A percentile compares a stretch with the other conserved stretches of the same genome.
These are phyloP conservation scores for Forbesichthys papilliferus DNA, from an alignment of 2,113 vertebrate genomes.

Conservation along the genomic window DNA sequence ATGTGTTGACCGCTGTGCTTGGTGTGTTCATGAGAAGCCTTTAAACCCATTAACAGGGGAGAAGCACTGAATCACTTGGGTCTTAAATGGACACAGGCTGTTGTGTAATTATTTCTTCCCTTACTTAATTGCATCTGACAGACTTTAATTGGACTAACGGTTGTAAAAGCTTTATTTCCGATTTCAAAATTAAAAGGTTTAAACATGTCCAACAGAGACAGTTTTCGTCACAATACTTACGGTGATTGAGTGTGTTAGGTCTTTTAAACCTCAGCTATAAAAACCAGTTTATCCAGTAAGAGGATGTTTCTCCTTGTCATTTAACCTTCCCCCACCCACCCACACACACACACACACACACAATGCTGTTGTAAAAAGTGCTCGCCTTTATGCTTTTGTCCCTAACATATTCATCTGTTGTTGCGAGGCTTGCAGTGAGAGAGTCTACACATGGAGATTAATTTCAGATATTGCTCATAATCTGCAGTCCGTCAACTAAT, in stretches of 20 bases:
- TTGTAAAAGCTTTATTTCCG: slow-evolving; percentile 38
- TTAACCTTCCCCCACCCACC: too few species aligned
- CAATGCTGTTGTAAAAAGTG: slow-evolving; percentile 19
- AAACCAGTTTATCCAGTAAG: slow-evolving; percentile 69
- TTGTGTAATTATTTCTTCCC: slow-evolving; percentile 48
- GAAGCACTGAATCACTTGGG: neutral
- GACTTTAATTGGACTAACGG: slow-evolving; percentile 52
- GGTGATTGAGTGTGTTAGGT: slow-evolving; percentile 12
- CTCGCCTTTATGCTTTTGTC: slow-evolving; percentile 6
- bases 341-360: neutral
- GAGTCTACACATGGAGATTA: neutral
- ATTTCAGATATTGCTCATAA: neutral
- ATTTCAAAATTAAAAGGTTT: slow-evolving; percentile 15
- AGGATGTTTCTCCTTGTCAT: slow-evolving; percentile 57
- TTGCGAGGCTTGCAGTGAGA: neutral
- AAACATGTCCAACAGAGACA: slow-evolving; percentile 13
- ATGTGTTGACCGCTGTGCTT: slow-evolving; percentile 12
- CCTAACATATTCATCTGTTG: slow-evolving; percentile 23
- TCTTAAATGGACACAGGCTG: slow-evolving; percentile 28
- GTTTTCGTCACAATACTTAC: neutral
- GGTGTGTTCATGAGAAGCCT: slow-evolving; percentile 25
- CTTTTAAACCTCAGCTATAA: slow-evolving; percentile 53
- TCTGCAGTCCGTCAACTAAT: too few species aligned
- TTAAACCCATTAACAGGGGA: slow-evolving; percentile 34
- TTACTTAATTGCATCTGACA: slow-evolving; percentile 49